These are phyloP conservation scores for Actinia equina DNA, from an alignment of 64 coral and sea anemone genomes.

Conservation along the genomic window DNA sequence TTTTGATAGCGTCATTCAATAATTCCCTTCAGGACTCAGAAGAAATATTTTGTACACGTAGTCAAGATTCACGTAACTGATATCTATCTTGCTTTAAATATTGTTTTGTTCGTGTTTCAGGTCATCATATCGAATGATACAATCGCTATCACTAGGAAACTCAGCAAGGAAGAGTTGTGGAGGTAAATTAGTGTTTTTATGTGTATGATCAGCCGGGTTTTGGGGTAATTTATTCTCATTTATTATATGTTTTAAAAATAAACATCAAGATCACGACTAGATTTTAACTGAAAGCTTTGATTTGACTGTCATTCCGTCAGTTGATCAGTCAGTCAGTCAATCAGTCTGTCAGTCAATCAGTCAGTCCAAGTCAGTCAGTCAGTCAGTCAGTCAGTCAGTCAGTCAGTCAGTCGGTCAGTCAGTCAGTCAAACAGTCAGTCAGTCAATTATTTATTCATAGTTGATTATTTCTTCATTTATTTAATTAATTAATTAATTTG, in stretches of 20 bases:
- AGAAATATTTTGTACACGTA: background rate
- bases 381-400: slow-evolving; percentile 2
- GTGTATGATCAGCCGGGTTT: background rate
- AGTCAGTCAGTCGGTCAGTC: background rate
- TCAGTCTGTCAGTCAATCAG: background rate
- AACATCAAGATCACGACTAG: too few relatives aligned
- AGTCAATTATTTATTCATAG: background rate
- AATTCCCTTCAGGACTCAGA: background rate
- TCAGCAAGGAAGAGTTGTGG: slow-evolving; percentile 83
- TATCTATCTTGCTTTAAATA: background rate
- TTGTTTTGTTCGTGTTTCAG: background rate
- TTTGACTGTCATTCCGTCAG: too few relatives aligned
- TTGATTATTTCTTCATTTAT: background rate
- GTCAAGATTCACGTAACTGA: background rate
- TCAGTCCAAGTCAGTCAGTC: background rate
- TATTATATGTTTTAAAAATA: too few relatives aligned
- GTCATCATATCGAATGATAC: slow-evolving; percentile 37
- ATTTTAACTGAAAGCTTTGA: too few relatives aligned
- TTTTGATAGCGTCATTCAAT: background rate
- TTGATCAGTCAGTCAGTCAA: slow-evolving; percentile 6
- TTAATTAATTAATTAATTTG: background rate
- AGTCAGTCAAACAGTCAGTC: background rate
- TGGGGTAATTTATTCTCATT: background rate
- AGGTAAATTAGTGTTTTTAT: slow-evolving; percentile 18
- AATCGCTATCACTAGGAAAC: slow-evolving; percentile 26